A percentile compares a stretch with the other conserved stretches of the same genome.
phyloP scores from a whole-genome alignment of 2,888 invertebrate genomes.

The Patella pellucida region DNA sequence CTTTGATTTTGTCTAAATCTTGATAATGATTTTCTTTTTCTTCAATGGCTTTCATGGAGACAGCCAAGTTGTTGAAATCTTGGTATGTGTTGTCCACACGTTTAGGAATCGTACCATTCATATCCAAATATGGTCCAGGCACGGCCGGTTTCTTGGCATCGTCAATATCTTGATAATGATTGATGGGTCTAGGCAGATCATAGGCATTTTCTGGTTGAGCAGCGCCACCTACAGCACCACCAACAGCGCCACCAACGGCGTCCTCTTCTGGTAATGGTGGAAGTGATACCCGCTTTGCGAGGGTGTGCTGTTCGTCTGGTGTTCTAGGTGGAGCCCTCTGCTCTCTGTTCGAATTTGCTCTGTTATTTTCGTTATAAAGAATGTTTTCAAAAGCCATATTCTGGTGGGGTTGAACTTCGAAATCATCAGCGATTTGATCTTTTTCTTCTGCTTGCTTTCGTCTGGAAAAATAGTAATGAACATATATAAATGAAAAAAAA shows the following conservation, averaged over 20 bases:
- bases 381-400: constrained; percentile 22
- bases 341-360: not conserved
- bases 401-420: not conserved
- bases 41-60: not conserved
- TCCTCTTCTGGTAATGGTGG: no score
- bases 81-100: not conserved
- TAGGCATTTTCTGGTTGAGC: not conserved
- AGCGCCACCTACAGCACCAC: constrained; percentile 5
- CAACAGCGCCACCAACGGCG: no score
- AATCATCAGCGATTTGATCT: not conserved
- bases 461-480: no score
- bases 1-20: constrained; percentile 14
- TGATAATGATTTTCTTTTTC: constrained; percentile 21
- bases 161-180: constrained; percentile 2
- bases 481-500: no score
- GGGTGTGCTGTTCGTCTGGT: no score
- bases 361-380: constrained; percentile 12
- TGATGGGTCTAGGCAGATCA: not conserved
- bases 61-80: not conserved
- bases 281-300: no score
- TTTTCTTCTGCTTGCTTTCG: not conserved
- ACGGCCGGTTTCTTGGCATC: not conserved
- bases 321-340: not conserved
- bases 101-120: not conserved
- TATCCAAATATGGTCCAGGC: not conserved